A percentile compares a stretch with the other conserved stretches of the same genome.
phyloP scores from a whole-genome alignment of 1,140 invertebrate species.

The Caenorhabditis briggsae region DNA sequence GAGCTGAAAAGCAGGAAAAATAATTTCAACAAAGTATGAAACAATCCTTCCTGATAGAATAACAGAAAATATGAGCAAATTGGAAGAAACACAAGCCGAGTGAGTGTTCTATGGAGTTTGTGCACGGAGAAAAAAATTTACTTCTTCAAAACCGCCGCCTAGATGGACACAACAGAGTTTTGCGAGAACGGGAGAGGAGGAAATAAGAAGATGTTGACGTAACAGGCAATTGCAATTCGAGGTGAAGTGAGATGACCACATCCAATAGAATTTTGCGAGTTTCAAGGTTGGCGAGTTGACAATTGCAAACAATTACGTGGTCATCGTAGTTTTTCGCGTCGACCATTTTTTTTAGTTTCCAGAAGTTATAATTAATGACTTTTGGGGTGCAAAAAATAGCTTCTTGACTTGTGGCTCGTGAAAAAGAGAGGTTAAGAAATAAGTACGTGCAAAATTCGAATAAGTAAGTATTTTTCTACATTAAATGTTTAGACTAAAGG shows the following conservation, averaged over 20 bases:
- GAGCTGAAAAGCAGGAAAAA: background rate
- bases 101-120: slow-evolving; percentile 39
- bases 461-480: too few relatives aligned
- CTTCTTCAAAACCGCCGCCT: background rate
- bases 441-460: too few relatives aligned
- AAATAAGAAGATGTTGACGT: slow-evolving; percentile 34
- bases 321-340: background rate
- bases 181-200: background rate
- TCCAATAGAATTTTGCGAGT: background rate
- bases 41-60: background rate
- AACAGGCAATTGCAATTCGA: slow-evolving; percentile 31
- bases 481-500: too few relatives aligned
- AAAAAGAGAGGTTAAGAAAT: too few relatives aligned
- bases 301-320: background rate
- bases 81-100: slow-evolving; percentile 13
- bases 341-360: background rate
- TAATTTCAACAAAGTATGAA: background rate
- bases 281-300: background rate
- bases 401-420: too few relatives aligned
- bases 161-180: slow-evolving; percentile 23
- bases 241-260: slow-evolving; percentile 46
- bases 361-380: too few relatives aligned
- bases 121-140: slow-evolving; percentile 8
- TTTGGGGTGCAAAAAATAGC: too few relatives aligned
- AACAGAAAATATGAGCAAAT: background rate